phyloP scores from a whole-genome alignment of 92 coral and sea anemone genomes.

The Porites lobata region DNA sequence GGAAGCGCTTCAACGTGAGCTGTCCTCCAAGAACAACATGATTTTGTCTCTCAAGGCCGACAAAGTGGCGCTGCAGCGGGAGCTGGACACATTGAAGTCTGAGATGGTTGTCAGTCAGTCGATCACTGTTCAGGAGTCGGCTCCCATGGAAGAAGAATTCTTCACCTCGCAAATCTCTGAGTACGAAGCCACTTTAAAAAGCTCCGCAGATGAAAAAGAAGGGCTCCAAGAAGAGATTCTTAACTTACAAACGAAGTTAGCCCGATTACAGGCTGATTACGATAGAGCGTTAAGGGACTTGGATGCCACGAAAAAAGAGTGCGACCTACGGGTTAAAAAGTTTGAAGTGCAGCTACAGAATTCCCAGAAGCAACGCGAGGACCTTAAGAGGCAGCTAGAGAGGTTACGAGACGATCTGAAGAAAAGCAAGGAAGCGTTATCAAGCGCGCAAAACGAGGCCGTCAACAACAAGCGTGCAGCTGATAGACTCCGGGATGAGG shows the following conservation, averaged over 20 bases:
- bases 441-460: constrained; percentile 78
- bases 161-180: constrained; percentile 76
- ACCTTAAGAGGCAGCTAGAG: constrained; percentile 92
- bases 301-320: constrained; percentile 90
- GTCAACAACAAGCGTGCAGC: constrained; percentile 94
- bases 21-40: constrained; percentile 83
- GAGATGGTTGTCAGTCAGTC: constrained; percentile 83
- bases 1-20: constrained; percentile 91
- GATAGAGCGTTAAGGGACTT: constrained; percentile 94
- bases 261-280: constrained; percentile 92
- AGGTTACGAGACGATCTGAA: constrained; percentile 90
- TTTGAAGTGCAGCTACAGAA: constrained; percentile 92
- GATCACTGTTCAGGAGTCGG: constrained; percentile 75
- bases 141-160: constrained; percentile 83
- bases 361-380: constrained; percentile 95
- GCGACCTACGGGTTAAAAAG: constrained; percentile 90
- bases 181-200: constrained; percentile 89
- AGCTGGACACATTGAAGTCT: constrained; percentile 88
- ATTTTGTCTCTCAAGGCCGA: constrained; percentile 89
- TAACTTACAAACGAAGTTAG: constrained; percentile 83
- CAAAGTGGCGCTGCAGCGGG: constrained; percentile 86
- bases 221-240: constrained; percentile 84
- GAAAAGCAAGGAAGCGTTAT: constrained; percentile 85
- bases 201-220: constrained; percentile 88
- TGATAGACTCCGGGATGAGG: constrained; percentile 95